Base-by-base conservation (phyloP, 2,797 vertebrate genomes). In the Scleropages formosus region DNA sequence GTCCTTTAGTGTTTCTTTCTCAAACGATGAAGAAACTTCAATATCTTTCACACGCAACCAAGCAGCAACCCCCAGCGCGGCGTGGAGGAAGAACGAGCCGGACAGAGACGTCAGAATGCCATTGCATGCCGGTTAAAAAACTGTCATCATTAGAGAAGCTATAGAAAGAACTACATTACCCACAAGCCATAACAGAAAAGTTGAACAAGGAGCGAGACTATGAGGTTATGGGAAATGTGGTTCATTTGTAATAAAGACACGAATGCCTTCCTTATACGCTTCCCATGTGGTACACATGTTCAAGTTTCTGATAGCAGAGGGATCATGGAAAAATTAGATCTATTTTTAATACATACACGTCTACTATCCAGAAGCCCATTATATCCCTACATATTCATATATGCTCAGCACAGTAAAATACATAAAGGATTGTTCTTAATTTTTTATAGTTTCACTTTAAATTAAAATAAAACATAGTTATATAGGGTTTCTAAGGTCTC, bases 51-150 rank as follows among this genome's bases (percentile, higher is more conserved):
- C 3, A 77, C 77, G 46, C 66, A 62, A 80, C 72, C 82, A 81
- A 91, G 90, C 90, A 86, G 88, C 80, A 76, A 88, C 86, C 81
- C 77, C 62, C 31, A 4, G 31, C 51, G 65, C 67, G 69, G 12
- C 61, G 51, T 26, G 79, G 75, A 85, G 83, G 89, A 89, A 90
- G 80, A 88, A 91, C 85, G 85, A 78, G 13, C 2, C 53, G 65
- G 0, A 22, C 31, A n/a, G 56, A 60, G 24, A 10, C 13, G 15
- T 58, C 20, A 15, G 16, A 47, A 4, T 10, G 24, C 0, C 11
- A 20, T 22, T 58, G 59, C 63, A 69, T 16, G 59, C 49, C 20
- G 75, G 75, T 72, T 59, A 60, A 27, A 24, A 68, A 13, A 51
- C 8, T 39, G 53, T 13, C 12, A n/a, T 58, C 7, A 3, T 58